These are phyloP conservation scores for Styela plicata DNA, from an alignment of 23 tunicate genomes.

Conservation along the genomic window DNA sequence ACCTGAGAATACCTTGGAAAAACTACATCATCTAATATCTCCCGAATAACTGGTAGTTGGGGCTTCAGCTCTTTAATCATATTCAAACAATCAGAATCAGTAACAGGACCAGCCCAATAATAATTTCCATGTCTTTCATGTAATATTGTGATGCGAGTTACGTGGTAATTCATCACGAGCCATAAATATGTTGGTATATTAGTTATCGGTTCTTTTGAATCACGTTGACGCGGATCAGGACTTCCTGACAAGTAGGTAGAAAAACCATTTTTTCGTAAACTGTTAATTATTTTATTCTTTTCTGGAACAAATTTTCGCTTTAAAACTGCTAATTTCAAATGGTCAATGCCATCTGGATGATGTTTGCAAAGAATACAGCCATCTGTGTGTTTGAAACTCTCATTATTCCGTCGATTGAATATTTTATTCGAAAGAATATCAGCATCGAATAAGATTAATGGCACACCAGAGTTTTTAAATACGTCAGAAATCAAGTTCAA, in stretches of 20 bases:
- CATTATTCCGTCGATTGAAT: slow-evolving; percentile 39
- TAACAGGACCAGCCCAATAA: too few species aligned
- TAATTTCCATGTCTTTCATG: too few species aligned
- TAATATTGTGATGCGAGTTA: slow-evolving; percentile 60
- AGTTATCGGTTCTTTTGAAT: background rate
- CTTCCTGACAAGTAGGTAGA: slow-evolving; percentile 37
- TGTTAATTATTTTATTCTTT: slow-evolving; percentile 29
- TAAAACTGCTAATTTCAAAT: slow-evolving; percentile 60
- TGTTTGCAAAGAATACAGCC: slow-evolving; percentile 60
- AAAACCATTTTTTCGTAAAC: slow-evolving; percentile 40
- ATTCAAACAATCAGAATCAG: too few species aligned
- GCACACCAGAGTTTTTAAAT: slow-evolving; percentile 7
- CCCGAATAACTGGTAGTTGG: slow-evolving; percentile 50
- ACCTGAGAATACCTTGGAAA: slow-evolving; percentile 83
- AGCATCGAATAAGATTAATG: slow-evolving; percentile 53
- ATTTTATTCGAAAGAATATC: slow-evolving; percentile 57
- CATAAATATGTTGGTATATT: slow-evolving; percentile 80
- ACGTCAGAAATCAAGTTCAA: background rate
- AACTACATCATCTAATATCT: slow-evolving; percentile 57
- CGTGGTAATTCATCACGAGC: slow-evolving; percentile 67
- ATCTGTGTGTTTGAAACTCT: slow-evolving; percentile 39
- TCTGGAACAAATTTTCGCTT: slow-evolving; percentile 35
- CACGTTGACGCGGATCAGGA: slow-evolving; percentile 41
- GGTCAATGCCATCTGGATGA: slow-evolving; percentile 71
- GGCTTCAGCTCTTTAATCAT: slow-evolving; percentile 51